Percentiles rank a stretch among this genome's conserved stretches.
Conservation (phyloP, 1,140 invertebrate species). For the Gryon sp. region DNA sequence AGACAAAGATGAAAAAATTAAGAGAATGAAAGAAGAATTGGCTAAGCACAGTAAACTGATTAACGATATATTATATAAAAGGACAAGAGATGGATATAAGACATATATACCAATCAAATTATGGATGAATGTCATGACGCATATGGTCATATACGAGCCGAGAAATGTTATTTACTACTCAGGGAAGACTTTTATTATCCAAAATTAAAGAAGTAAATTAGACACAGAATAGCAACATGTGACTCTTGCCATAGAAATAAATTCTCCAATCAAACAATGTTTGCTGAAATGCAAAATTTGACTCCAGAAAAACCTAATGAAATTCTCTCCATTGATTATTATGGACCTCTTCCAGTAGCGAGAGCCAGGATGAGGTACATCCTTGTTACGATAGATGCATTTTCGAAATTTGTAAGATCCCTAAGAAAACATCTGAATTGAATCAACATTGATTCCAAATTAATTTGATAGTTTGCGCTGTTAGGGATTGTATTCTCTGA, state of each 20-base stretch:
- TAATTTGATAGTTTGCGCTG: no score
- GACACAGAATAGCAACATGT: conserved; percentile 3
- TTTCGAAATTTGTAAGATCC: no score
- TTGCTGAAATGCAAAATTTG: no score
- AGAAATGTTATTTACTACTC: neutral
- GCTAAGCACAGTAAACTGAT: no score
- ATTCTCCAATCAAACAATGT: conserved; percentile 3
- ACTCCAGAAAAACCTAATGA: no score
- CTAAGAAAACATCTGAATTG: no score
- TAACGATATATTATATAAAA: conserved; percentile 4
- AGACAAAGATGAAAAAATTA: neutral
- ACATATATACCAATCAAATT: neutral
- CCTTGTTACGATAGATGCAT: no score
- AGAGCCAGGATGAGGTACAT: conserved; percentile 57
- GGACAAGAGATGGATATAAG: neutral
- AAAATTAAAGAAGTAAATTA: neutral
- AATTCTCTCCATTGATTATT: conserved; percentile 64
- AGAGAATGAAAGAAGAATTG: neutral
- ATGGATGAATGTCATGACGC: neutral
- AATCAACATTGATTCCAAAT: no score
- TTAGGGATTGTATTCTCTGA: conserved; percentile 66
- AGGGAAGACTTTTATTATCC: conserved; percentile 14
- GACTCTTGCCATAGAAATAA: conserved; percentile 36
- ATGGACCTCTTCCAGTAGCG: conserved; percentile 60
- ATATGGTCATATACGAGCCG: conserved; percentile 8